Evolutionary conservation across 2,113 vertebrate species (phyloP).

Genomic region (Haliaeetus leucogaster): DNA sequence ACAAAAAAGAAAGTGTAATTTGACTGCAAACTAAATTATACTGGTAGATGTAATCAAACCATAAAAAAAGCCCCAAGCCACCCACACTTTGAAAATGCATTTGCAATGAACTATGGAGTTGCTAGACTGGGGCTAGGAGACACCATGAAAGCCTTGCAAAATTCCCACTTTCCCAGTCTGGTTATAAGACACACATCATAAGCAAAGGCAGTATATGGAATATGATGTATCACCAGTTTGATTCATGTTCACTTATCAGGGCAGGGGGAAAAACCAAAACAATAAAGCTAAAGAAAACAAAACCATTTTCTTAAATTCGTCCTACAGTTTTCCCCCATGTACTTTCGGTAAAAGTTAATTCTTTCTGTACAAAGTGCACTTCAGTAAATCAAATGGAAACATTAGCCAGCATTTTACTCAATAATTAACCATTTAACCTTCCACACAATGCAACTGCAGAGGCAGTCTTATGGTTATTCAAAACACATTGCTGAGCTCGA

Average conservation of each 20-base stretch:
- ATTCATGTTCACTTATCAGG: background rate
- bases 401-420: background rate
- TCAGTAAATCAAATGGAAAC: background rate
- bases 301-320: background rate
- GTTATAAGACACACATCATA: background rate
- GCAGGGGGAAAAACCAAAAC: rapidly evolving
- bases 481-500: background rate
- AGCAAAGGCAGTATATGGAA: background rate
- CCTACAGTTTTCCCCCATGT: background rate
- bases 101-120: background rate
- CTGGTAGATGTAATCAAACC: background rate
- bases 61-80: too few relatives aligned
- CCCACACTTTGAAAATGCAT: background rate
- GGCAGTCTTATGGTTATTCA: background rate
- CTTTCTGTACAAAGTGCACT: background rate
- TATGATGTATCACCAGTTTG: background rate
- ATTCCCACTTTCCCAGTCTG: background rate
- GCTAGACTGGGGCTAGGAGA: background rate
- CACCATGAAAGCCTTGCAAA: background rate
- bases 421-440: background rate
- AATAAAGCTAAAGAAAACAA: background rate
- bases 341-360: background rate
- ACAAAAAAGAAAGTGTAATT: background rate
- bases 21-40: background rate
- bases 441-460: background rate